Evolutionary conservation across 2,888 invertebrate species (phyloP), one percentile per base, ranked within the genome.

Genomic region (Itoplectis maculator): DNA sequence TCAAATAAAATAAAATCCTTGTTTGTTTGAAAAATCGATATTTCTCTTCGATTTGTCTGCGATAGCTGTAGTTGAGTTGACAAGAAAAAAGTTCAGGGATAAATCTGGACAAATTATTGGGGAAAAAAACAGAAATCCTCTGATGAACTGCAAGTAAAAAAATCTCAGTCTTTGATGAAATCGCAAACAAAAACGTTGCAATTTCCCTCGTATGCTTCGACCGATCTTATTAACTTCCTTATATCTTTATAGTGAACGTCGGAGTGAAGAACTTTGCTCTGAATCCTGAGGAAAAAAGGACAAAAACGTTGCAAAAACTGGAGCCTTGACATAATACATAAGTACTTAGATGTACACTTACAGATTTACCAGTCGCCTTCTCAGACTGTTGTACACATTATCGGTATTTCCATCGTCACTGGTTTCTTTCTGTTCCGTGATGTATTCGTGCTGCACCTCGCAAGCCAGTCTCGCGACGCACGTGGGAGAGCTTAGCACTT

Each of bases 391-490:
- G 35, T 89, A 86, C 7, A 84, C 82, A n/a, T 86, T 81, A 45
- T 86, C 81, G 45, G 56, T 61, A 18, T 47, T 45, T 51, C 23
- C 54, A 6, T 73, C 35, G n/a, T 72, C 69, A 29, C 87, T 83
- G 37, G 82, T 77, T 35, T 87, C 88, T 9, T 84, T 86, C 7
- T 89, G 74, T 35, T 90, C 87, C 2, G 83, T 82, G n/a, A 90
- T 83, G 73, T 91, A 91, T 74, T 90, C 90, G 45, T 88, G 88
- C 56, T 92, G 91, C 49, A 92, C 87, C 78, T 92, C 91, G 63
- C 92, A 92, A 40, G 91, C 86, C n/a, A 92, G 75, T 82, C 91
- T 88, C 15, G 92, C 92, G 0, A 91, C 89, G 84, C 92, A 92
- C 56, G 86, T 79, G 0, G 91, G 92, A 2, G 90, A 89, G 8